A percentile compares a stretch with the other conserved stretches of the same genome.
These are phyloP conservation scores for Cricetomys ansorgei DNA, from an alignment of 2,113 vertebrate species.

Conservation along the genomic window DNA sequence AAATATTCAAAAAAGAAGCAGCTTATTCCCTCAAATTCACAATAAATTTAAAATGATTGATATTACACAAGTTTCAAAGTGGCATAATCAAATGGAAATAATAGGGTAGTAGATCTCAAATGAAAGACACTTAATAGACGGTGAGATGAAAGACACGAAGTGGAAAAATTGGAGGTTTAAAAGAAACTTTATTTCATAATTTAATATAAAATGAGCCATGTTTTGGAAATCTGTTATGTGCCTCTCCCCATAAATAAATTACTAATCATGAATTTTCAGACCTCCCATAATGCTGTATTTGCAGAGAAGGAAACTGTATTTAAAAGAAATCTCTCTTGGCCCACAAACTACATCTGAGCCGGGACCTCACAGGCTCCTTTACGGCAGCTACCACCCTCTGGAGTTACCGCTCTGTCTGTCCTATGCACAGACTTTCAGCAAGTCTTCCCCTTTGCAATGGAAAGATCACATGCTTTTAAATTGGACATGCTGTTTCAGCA, in stretches of 20 bases:
- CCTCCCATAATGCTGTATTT: not conserved
- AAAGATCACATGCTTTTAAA: not conserved
- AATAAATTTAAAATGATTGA: constrained; percentile 75
- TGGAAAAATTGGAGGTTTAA: constrained; percentile 51
- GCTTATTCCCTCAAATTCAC: constrained; percentile 67
- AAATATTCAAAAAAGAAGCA: constrained; percentile 70
- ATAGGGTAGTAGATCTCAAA: constrained; percentile 54
- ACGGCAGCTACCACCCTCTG: not conserved
- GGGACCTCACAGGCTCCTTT: not conserved
- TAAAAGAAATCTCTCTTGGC: not conserved
- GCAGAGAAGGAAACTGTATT: not conserved
- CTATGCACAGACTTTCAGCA: not conserved
- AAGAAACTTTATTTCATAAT: constrained; percentile 64
- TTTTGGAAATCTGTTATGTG: constrained; percentile 19
- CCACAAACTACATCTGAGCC: not conserved
- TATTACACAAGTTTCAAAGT: constrained; percentile 66
- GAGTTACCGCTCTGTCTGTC: not conserved
- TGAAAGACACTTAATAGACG: constrained; percentile 49
- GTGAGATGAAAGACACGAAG: constrained; percentile 47
- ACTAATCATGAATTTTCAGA: constrained; percentile 32
- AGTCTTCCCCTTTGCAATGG: not conserved
- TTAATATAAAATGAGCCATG: constrained; percentile 56
- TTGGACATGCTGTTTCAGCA: not conserved
- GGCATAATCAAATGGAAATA: constrained; percentile 70
- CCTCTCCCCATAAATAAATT: not conserved